These are phyloP conservation scores for Drosophila cardini DNA, from an alignment of 1,140 invertebrate genomes.

Conservation along the genomic window DNA sequence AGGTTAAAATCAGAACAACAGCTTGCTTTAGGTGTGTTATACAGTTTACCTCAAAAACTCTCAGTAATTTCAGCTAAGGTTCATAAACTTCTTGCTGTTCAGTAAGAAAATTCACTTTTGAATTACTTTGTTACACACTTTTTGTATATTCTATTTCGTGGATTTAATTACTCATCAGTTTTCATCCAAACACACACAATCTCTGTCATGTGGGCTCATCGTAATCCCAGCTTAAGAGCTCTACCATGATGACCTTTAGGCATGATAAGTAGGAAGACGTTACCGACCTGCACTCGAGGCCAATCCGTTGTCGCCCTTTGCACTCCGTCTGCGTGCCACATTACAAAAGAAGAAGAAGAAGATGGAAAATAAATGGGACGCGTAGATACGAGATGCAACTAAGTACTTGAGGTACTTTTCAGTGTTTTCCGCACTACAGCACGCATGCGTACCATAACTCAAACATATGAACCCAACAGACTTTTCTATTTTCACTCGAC, in stretches of 20 bases:
- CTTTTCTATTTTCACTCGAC: conserved; percentile 69
- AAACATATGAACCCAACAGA: conserved; percentile 60
- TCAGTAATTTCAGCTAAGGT: too few relatives aligned
- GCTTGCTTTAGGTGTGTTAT: too few relatives aligned
- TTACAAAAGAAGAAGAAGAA: conserved; percentile 28
- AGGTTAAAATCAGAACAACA: too few relatives aligned
- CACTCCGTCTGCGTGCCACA: conserved; percentile 38
- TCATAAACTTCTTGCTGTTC: too few relatives aligned
- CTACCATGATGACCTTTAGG: conserved; percentile 27
- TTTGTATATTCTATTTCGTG: background rate
- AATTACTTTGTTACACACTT: background rate
- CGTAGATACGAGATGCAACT: conserved; percentile 27
- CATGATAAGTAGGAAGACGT: conserved; percentile 36
- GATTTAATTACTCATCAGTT: conserved; percentile 21
- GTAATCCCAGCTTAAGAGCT: conserved; percentile 29
- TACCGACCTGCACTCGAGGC: conserved; percentile 24
- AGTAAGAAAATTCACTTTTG: too few relatives aligned
- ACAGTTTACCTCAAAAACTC: too few relatives aligned
- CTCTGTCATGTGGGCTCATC: conserved; percentile 3
- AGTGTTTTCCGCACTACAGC: conserved; percentile 56
- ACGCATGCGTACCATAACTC: conserved; percentile 80
- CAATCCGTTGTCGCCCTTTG: conserved; percentile 28
- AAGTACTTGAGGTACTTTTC: conserved; percentile 53
- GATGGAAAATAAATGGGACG: background rate
- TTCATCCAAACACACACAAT: conserved; percentile 10